Base-by-base conservation (phyloP, 2,113 vertebrate genomes). In the Aphelocoma coerulescens region DNA sequence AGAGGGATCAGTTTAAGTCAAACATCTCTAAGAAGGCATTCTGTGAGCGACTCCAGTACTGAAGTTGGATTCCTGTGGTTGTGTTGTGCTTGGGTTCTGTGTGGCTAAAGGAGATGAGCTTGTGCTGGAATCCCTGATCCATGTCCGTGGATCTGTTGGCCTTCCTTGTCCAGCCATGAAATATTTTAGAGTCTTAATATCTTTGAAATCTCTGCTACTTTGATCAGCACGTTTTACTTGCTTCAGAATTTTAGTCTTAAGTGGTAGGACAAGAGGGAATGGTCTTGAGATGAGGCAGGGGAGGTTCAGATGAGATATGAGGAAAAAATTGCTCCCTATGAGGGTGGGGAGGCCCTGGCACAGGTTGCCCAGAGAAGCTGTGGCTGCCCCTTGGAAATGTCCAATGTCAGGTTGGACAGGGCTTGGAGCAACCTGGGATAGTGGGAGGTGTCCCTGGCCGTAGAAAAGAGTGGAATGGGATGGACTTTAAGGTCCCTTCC, bases 351-450 rank as follows among this genome's bases (percentile, higher is more conserved):
- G 35, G n/a, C 16, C 62, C 62, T 83, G 69, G 26, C 24, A 68
- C 20, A 83, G 71, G 7, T 0, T 55, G 2, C 5, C 21, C 72
- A 57, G 57, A 76, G 41, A 33, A 69, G 30, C 63, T 83, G 63
- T 27, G 63, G 41, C 41, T 83, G 63, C 18, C 71, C 15, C 43
- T 84, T 84, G 72, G 18, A 13, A 55, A 8, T 76, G 48, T 19
- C 41, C 55, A n/a, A 55, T 30, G n/a, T 30, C 41, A 48, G 48
- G 26, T 0, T 69, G 63, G n/a, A 61, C 0, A 0, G 11, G 7
- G 30, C 11, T 48, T 75, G 69, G 55, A 83, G 9, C n/a, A 62
- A 0, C 10, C 21, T 89, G 78, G 30, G 17, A 1, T 3, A 7
- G 30, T 27, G 48, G 30, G 1, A 76, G 8, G 4, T 55, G 41